phyloP scores from a whole-genome alignment of 2,113 vertebrate species.

The Globicephala melas region DNA sequence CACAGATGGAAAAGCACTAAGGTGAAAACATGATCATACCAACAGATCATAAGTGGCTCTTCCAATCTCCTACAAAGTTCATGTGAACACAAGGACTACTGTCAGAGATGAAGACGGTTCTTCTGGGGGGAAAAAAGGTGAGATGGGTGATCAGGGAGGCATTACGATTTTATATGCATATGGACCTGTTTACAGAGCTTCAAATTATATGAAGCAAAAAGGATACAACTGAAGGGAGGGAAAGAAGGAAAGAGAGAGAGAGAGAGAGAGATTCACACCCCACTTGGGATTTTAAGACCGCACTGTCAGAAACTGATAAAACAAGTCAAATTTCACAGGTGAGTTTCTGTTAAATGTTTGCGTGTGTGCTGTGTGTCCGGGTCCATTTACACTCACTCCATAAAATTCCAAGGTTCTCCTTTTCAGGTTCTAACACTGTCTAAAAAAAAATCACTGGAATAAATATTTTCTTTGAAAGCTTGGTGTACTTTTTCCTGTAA shows the following conservation, averaged over 20 bases:
- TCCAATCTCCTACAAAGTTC: not conserved
- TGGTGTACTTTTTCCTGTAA: not conserved
- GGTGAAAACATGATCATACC: not conserved
- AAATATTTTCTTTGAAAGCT: not conserved
- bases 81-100: no score
- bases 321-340: not conserved
- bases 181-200: not conserved
- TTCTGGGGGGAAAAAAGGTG: no score
- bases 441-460: no score
- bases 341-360: not conserved
- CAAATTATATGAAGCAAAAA: not conserved
- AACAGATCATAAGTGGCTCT: no score
- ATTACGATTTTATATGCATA: not conserved
- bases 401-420: not conserved
- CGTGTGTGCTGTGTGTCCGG: not conserved
- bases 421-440: not conserved
- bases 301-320: not conserved
- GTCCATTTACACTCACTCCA: not conserved
- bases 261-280: not conserved
- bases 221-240: no score
- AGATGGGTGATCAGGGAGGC: no score
- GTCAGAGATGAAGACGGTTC: not conserved
- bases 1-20: not conserved
- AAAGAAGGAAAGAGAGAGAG: not conserved
- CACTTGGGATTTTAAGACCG: not conserved